Conservation (phyloP, 2,113 vertebrate species). For the Phoenicopterus ruber region DNA sequence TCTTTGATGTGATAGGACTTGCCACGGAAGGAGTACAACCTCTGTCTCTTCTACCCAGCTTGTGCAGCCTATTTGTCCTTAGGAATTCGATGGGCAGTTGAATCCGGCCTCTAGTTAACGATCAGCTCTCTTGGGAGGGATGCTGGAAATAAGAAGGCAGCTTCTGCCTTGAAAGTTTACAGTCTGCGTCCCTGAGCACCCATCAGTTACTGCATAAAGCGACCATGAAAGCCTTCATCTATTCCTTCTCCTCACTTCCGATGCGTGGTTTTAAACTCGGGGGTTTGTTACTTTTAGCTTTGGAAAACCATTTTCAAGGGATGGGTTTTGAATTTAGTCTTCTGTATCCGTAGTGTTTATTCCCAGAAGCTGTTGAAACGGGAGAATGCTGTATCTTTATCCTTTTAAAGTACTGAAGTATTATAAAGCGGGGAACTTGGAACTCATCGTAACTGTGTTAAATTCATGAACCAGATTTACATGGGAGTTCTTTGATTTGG, state of each 20-base stretch:
- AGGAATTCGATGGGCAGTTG: neutral
- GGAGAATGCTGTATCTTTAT: neutral
- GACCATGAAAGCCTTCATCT: neutral
- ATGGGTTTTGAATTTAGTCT: neutral
- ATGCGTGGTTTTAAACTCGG: neutral
- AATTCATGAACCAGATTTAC: neutral
- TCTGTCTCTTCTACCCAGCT: neutral
- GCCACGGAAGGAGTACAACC: neutral
- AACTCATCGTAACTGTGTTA: neutral
- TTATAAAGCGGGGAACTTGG: neutral
- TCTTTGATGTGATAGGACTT: neutral
- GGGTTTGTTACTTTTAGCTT: neutral
- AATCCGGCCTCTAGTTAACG: neutral
- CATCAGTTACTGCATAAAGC: neutral
- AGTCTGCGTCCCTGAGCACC: neutral
- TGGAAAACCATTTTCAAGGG: fast-evolving
- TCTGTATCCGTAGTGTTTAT: neutral
- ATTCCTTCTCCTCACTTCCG: neutral
- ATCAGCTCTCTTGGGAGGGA: neutral
- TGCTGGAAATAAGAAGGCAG: neutral
- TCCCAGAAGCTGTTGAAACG: neutral
- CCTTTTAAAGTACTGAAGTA: neutral
- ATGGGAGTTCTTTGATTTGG: neutral
- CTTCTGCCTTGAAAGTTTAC: neutral
- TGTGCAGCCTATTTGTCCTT: neutral